Base-by-base conservation (phyloP, 2,888 invertebrate species). In the Microchrysa polita region DNA sequence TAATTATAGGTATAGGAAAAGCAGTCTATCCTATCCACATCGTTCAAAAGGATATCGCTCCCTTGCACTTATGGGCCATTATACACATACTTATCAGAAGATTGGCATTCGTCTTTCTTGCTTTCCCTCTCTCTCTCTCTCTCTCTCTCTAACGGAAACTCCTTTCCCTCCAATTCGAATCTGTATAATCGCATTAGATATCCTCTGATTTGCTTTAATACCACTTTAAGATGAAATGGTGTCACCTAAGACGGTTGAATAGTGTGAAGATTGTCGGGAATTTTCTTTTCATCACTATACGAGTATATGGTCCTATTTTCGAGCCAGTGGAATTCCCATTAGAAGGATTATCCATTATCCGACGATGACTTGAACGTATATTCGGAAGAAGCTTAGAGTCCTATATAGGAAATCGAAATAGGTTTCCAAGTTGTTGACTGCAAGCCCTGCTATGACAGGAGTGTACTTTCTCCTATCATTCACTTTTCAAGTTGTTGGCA, bases 1-100 rank as follows among this genome's bases (percentile, higher is more conserved):
- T 65, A 65, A 65, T 65, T 65, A 48, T 44, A n/a, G n/a, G n/a
- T n/a, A 65, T 44, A 44, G 40, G 65, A 48, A 63, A 65, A 65
- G 48, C 22, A 23, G 40, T 22, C 18, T 10, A n/a, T n/a, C n/a
- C n/a, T n/a, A n/a, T n/a, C n/a, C n/a, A 4, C 40, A 14, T 61
- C 42, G 61, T 61, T 34, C n/a, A 40, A 40, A 16, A 27, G 61
- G 40, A 61, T 61, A 40, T 16, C 61, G n/a, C 40, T 18, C 16
- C 61, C 16, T 12, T 27, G 27, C 34, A n/a, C 61, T 42, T 40
- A 59, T 27, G 14, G 1, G 23, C 59, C 20, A 22, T 22, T 22
- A 27, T 20, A 55, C 18, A 20, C 55, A 55, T 20, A 55, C 55
- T 55, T 18, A 55, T 18, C 18, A 55, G 18, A 10, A 20, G 10